These are phyloP conservation scores for Chaenodraco wilsoni DNA, from an alignment of 2,797 vertebrate species.

Conservation along the genomic window DNA sequence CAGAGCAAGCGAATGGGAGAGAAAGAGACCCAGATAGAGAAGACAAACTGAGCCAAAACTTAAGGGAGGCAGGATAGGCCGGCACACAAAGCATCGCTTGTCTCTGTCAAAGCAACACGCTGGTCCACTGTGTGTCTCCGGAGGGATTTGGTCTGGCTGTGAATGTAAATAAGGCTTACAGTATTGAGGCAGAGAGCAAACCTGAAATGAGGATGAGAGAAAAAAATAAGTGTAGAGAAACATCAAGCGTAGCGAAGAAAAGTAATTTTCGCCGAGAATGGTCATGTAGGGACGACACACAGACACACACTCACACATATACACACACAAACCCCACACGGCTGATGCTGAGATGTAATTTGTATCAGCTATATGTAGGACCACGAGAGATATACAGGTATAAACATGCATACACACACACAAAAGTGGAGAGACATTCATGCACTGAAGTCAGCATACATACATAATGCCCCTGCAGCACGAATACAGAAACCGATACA, in stretches of 20 bases:
- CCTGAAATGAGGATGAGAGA: constrained; percentile 35
- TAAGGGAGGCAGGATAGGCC: constrained; percentile 38
- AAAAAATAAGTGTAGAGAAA: constrained; percentile 36
- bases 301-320: not conserved
- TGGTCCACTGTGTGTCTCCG: constrained; percentile 47
- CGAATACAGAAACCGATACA: constrained; percentile 2
- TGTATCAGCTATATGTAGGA: too few relatives aligned
- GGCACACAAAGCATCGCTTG: constrained; percentile 56
- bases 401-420: not conserved
- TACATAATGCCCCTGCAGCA: constrained; percentile 21
- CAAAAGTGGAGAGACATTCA: not conserved
- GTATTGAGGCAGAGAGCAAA: constrained; percentile 49
- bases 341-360: too few relatives aligned
- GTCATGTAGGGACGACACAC: constrained; percentile 38
- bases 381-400: not conserved
- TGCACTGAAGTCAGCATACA: constrained; percentile 13
- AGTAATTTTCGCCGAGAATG: constrained; percentile 75
- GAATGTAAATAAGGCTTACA: constrained; percentile 78
- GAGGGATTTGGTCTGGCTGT: constrained; percentile 48
- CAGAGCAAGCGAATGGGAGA: not conserved
- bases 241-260: constrained; percentile 67
- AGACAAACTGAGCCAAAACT: constrained; percentile 52
- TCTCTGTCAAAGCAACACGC: constrained; percentile 57
- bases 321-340: constrained; percentile 1
- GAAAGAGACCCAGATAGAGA: constrained; percentile 25